Percentiles rank a stretch among this genome's conserved stretches.
Conservation (phyloP, 1,140 invertebrate genomes). For the Calliphora vicina region DNA sequence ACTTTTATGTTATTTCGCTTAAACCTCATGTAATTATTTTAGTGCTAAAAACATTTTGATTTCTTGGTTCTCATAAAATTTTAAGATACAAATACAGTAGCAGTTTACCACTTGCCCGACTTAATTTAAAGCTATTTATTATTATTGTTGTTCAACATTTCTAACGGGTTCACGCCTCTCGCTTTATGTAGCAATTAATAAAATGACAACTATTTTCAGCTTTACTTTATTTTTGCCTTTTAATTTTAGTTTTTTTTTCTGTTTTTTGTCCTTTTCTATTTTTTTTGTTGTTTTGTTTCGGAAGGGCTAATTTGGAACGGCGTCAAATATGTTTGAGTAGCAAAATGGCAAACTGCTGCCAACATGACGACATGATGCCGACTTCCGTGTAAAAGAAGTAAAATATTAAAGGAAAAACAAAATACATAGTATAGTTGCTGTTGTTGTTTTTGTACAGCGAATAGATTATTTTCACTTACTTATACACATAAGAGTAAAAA, state of each 20-base stretch:
- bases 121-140: background rate
- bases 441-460: background rate
- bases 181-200: conserved; percentile 35
- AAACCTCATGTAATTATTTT: no score
- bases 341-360: background rate
- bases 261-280: background rate
- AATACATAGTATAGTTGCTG: background rate
- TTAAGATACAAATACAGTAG: no score
- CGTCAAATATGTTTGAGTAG: conserved; percentile 35
- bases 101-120: no score
- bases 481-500: background rate
- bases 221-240: conserved; percentile 2
- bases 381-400: conserved; percentile 17
- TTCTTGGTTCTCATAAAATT: no score
- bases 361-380: conserved; percentile 32
- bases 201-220: conserved; percentile 34
- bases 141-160: background rate
- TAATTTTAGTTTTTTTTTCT: background rate
- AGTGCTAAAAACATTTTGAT: no score
- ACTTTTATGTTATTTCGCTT: no score
- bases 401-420: background rate
- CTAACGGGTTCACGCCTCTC: background rate
- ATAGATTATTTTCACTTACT: background rate
- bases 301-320: conserved; percentile 40
- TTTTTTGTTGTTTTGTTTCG: background rate